Evolutionary conservation across 2,888 invertebrate genomes (phyloP).

Genomic region (Aporophyla lueneburgensis): DNA sequence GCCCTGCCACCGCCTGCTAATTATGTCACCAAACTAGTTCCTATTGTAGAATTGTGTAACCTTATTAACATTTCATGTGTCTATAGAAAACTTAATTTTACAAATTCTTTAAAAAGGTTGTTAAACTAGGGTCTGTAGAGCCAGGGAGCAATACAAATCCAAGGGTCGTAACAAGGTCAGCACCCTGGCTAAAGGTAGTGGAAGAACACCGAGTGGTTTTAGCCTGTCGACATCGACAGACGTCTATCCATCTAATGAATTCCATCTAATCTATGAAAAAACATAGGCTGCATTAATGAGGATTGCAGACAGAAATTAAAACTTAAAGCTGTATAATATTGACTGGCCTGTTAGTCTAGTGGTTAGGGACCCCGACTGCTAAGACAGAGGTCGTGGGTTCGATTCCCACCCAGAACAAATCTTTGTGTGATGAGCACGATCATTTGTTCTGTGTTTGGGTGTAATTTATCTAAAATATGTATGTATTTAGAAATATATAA

Average conservation of each 20-base stretch:
- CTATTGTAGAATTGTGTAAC: conserved; percentile 60
- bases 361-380: too few species aligned
- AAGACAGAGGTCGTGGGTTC: too few species aligned
- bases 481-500: too few species aligned
- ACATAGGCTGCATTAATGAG: too few species aligned
- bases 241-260: too few species aligned
- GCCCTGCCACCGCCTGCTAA: conserved; percentile 75
- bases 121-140: background rate
- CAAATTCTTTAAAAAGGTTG: background rate
- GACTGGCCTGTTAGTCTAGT: too few species aligned
- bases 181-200: background rate
- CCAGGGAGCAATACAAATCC: background rate
- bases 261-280: background rate
- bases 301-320: too few species aligned
- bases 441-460: too few species aligned
- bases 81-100: conserved; percentile 22
- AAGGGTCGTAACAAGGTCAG: background rate
- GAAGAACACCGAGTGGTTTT: background rate
- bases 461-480: too few species aligned
- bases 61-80: conserved; percentile 57
- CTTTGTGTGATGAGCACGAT: too few species aligned
- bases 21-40: conserved; percentile 76
- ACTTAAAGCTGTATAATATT: too few species aligned
- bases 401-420: too few species aligned
- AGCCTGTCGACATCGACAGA: background rate